Evolutionary conservation across 2,888 invertebrate species (phyloP).

Genomic region (Parnassius glacialis): DNA sequence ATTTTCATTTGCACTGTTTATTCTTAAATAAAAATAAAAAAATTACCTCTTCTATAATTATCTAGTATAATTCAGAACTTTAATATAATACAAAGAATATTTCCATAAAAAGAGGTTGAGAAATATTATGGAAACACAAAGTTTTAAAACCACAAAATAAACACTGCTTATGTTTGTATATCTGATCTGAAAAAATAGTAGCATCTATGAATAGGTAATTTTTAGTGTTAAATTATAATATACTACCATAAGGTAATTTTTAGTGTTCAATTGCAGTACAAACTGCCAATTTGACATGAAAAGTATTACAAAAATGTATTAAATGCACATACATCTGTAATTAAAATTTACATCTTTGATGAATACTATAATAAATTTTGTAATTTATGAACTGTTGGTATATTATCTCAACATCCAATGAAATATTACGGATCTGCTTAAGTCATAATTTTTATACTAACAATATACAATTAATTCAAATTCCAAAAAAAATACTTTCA

Average conservation of each 20-base stretch:
- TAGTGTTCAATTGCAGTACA: too few relatives aligned
- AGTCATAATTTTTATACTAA: neutral
- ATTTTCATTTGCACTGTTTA: conserved; percentile 61
- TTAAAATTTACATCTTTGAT: conserved; percentile 2
- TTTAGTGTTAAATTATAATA: neutral
- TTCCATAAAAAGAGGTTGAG: neutral
- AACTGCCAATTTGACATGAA: neutral
- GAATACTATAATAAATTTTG: too few relatives aligned
- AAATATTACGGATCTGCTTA: too few relatives aligned
- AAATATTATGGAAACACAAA: too few relatives aligned
- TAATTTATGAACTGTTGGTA: too few relatives aligned
- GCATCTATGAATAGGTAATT: too few relatives aligned
- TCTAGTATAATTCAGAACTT: conserved; percentile 1
- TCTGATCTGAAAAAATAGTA: neutral
- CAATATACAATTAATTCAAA: neutral
- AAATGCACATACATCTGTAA: conserved; percentile 20
- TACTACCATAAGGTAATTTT: neutral
- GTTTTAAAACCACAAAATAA: too few relatives aligned
- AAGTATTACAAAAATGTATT: conserved; percentile 5
- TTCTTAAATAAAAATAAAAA: conserved; percentile 38
- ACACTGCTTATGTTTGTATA: too few relatives aligned
- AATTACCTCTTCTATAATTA: conserved; percentile 22
- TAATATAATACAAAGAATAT: conserved; percentile 3
- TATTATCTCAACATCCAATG: too few relatives aligned
- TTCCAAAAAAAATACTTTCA: too few relatives aligned